These are phyloP conservation scores for Pseudonaja textilis DNA, from an alignment of 2,113 vertebrate genomes.

Conservation along the genomic window DNA sequence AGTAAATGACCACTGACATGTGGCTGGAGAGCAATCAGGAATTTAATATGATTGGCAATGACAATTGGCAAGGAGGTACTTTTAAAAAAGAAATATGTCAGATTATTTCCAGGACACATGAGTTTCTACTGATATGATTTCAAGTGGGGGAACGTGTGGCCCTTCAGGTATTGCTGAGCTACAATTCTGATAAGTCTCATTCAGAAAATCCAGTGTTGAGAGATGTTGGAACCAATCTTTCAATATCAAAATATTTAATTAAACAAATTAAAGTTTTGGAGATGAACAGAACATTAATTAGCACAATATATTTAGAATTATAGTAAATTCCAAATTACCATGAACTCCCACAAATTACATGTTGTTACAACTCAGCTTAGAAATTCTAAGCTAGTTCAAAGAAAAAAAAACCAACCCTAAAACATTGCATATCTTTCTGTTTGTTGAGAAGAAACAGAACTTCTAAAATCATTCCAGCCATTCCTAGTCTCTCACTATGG, in stretches of 20 bases:
- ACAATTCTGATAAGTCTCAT: neutral
- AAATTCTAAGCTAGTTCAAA: neutral
- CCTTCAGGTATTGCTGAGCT: neutral
- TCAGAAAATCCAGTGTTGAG: neutral
- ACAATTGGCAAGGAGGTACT: neutral
- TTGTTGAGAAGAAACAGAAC: neutral
- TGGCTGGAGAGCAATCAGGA: conserved; percentile 31
- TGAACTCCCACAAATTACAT: neutral
- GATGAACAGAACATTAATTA: neutral
- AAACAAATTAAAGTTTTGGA: neutral
- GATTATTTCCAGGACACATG: neutral
- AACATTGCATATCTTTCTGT: too few relatives aligned
- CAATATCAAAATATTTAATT: neutral
- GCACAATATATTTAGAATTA: neutral
- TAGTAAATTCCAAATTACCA: neutral
- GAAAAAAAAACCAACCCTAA: neutral
- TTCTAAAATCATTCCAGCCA: neutral
- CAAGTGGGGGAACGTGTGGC: neutral
- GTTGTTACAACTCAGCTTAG: neutral
- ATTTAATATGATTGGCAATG: conserved; percentile 40
- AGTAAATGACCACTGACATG: conserved; percentile 42
- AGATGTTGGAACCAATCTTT: neutral
- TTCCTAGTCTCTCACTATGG: neutral
- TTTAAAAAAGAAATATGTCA: neutral
- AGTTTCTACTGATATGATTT: neutral